phyloP scores from a whole-genome alignment of 2,797 vertebrate species.

The Sphenopsis melanotis region DNA sequence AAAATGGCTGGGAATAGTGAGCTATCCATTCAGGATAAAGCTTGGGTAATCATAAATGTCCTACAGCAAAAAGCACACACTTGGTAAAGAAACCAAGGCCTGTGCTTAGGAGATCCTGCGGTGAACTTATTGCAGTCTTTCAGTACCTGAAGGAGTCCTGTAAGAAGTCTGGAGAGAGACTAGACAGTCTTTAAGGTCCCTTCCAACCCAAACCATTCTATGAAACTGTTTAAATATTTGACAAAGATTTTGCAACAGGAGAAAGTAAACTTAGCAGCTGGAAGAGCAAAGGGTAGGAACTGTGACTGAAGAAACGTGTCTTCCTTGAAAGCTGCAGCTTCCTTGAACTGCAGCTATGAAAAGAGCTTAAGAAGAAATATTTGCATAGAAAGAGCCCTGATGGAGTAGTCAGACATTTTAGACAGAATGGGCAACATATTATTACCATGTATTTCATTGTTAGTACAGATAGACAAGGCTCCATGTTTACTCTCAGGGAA shows the following conservation, averaged over 20 bases:
- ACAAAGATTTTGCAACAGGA: background rate
- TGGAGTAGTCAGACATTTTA: slow-evolving; percentile 9
- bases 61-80: background rate
- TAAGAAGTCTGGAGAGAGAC: background rate
- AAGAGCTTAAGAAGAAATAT: background rate
- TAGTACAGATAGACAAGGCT: slow-evolving; percentile 17
- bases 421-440: background rate
- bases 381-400: slow-evolving; percentile 9
- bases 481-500: slow-evolving; percentile 44
- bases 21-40: background rate
- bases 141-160: background rate
- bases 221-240: background rate
- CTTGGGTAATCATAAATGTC: background rate
- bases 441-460: slow-evolving; percentile 20
- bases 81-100: background rate
- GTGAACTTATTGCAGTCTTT: background rate
- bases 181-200: background rate
- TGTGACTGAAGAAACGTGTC: background rate
- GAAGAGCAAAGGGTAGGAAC: background rate
- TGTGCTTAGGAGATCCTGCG: background rate
- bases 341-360: background rate
- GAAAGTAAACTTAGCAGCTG: background rate
- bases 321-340: background rate
- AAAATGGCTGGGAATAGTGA: background rate
- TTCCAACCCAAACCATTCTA: background rate